A percentile compares a stretch with the other conserved stretches of the same genome.
These are phyloP conservation scores for Piscicola geometra DNA, from an alignment of 2,888 invertebrate genomes.

Conservation along the genomic window DNA sequence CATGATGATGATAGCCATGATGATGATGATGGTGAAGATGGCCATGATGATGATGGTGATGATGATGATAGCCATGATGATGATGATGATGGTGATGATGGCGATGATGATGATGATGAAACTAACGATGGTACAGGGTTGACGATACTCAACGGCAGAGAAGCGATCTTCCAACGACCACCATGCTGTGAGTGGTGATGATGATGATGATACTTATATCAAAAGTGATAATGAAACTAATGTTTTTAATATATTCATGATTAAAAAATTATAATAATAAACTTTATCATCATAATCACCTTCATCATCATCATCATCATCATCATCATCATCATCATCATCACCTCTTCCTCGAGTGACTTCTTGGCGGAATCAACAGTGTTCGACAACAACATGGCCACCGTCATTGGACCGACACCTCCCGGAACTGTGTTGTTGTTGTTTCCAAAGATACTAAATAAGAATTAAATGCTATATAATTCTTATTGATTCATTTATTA, in stretches of 20 bases:
- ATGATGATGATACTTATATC: no score
- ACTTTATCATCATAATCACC: no score
- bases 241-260: no score
- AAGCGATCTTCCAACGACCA: neutral
- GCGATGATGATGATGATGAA: neutral
- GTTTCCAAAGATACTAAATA: no score
- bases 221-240: no score
- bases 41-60: neutral
- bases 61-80: neutral
- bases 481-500: no score
- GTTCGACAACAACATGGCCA: conserved; percentile 79
- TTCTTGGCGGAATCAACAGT: conserved; percentile 43
- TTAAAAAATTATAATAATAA: neutral
- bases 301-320: neutral
- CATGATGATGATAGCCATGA: neutral
- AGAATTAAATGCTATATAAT: no score
- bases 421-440: conserved; percentile 62
- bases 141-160: no score
- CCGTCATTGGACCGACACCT: conserved; percentile 99
- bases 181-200: no score
- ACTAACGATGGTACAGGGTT: neutral
- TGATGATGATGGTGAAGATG: neutral
- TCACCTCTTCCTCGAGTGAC: conserved; percentile 19
- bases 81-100: neutral
- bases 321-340: neutral